Base-by-base conservation (phyloP, 2,113 vertebrate genomes). In the Podocnemis expansa region DNA sequence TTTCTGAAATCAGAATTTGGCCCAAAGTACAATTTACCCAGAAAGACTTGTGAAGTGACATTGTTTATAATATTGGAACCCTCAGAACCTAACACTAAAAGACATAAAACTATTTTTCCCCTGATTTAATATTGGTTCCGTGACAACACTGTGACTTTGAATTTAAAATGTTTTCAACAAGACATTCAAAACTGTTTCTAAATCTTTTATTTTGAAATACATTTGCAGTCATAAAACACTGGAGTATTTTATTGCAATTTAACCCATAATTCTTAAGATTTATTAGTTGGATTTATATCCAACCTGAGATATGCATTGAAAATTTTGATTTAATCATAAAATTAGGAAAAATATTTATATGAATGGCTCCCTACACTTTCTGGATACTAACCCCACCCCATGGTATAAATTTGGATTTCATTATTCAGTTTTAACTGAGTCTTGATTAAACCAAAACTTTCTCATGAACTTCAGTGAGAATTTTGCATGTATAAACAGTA, bases 161-260 rank as follows among this genome's bases (percentile, higher is more conserved):
- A 91, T 34, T 5, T 91, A 3, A 80, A 82, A 3, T 51, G 49
- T 45, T 94, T 97, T 85, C 17, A 47, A 90, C 3, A 75, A n/a
- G 14, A 82, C 3, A 73, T 34, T 70, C 41, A 85, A 22, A 94
- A 47, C 10, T 84, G 3, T 80, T 84, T 82, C 54, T 60, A 51
- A 95, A 93, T 43, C 8, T 87, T 94, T 95, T 93, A 82, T 83
- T 89, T 88, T 51, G 70, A 93, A 87, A 13, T 24, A 3, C 87
- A 76, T 94, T 89, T 80, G 25, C 94, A 41, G 45, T 29, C 84
- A 78, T 86, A 92, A 96, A 93, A 79, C 4, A 89, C 91, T 93
- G 45, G 67, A 86, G 43, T 67, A n/a, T n/a, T 3, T 17, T 92
- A 7, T 94, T 93, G 58, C 54, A 89, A 89, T 84, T 87, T 82